Base-by-base conservation (phyloP, 2,888 invertebrate genomes). In the Scrobipalpa atriplicella region DNA sequence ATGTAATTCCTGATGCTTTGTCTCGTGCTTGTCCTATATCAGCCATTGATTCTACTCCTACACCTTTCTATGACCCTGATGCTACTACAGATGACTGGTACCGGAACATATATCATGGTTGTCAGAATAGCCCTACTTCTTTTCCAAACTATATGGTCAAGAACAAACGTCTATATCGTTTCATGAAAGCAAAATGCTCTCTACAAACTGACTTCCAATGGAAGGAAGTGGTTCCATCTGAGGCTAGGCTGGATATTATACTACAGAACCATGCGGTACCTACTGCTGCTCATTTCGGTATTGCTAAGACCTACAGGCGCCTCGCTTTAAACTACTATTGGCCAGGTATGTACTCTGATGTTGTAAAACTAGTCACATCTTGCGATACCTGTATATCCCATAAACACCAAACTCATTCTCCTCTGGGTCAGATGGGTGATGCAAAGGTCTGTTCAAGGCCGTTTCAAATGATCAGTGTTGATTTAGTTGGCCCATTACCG, bases 401-500 rank as follows among this genome's bases (percentile, higher is more conserved):
- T 43, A 73, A 72, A 51, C 29, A 13, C 0, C 68, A 52, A 9
- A 72, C 63, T 62, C 73, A 68, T 10, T 0, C 8, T n/a, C 71
- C 66, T 7, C 64, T 67, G 16, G 77, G 73, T 1, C 62, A 52
- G 64, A 76, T 74, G 75, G 75, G 69, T 21, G 64, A 67, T 9
- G 75, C 72, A 7, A 75, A 73, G 62, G 38, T 68, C 0, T 77
- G 69, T 62, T 71, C 36, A 19, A 62, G 70, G 36, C 78, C 73
- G 38, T 78, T 73, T 66, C 77, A 72, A 64, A 69, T 47, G 38
- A 61, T 74, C 6, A 69, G 69, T 0, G 66, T 75, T 0, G 76
- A 77, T 58, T 21, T 77, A 0, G 65, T 78, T 0, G 76, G 78
- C 19, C 72, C 74, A 7, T 9, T 78, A 3, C 78, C 76, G 0